Evolutionary conservation across 2,888 invertebrate species (phyloP).

Genomic region (Marronus borbonicus): DNA sequence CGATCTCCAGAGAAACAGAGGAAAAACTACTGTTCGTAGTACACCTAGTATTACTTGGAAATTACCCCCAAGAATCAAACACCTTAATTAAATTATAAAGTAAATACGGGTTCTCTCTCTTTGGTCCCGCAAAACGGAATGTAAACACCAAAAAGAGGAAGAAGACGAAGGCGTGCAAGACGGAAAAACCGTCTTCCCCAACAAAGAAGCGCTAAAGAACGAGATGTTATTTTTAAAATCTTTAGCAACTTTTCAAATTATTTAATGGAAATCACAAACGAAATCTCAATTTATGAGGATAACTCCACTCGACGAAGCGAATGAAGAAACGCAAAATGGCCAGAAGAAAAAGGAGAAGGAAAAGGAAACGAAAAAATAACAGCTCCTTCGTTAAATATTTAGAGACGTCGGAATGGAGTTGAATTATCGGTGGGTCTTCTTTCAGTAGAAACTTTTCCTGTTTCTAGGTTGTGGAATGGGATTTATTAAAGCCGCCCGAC

Average conservation of each 20-base stretch:
- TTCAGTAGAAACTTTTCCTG: not conserved
- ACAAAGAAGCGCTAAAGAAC: slow-evolving; percentile 9
- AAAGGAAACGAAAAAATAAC: slow-evolving; percentile 36
- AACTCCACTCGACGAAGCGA: slow-evolving; percentile 21
- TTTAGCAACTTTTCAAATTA: slow-evolving; percentile 53
- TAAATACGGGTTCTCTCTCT: slow-evolving; percentile 41
- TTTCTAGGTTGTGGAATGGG: not conserved
- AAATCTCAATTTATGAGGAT: slow-evolving; percentile 53
- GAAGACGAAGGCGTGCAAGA: not conserved
- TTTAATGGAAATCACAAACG: slow-evolving; percentile 53
- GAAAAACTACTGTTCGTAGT: slow-evolving; percentile 5
- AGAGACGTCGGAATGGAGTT: slow-evolving; percentile 31
- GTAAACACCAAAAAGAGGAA: not conserved
- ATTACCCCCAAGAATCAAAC: slow-evolving; percentile 38
- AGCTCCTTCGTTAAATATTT: slow-evolving; percentile 52
- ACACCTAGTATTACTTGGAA: not conserved
- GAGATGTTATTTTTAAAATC: slow-evolving; percentile 50
- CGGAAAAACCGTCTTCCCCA: not conserved
- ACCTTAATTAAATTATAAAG: slow-evolving; percentile 48
- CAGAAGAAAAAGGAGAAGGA: slow-evolving; percentile 8
- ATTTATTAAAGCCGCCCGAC: slow-evolving; percentile 20
- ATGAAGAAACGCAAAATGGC: slow-evolving; percentile 14
- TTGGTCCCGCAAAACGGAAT: slow-evolving; percentile 17
- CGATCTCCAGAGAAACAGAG: not conserved
- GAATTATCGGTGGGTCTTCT: slow-evolving; percentile 32